Conservation (phyloP, 2,797 vertebrate species). For the Chrysocyon brachyurus region DNA sequence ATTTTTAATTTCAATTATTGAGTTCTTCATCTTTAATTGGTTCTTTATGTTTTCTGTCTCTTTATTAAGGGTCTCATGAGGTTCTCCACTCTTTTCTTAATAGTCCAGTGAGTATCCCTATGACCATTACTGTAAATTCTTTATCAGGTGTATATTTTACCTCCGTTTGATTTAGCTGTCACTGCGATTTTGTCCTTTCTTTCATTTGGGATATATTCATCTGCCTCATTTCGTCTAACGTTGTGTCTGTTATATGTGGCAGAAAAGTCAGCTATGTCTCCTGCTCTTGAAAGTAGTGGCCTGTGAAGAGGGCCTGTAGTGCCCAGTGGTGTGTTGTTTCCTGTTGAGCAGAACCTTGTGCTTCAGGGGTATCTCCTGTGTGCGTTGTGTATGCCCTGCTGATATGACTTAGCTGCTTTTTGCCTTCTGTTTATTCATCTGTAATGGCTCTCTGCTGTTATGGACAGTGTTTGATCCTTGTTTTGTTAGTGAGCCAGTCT, state of each 20-base stretch:
- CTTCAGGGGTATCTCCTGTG: background rate
- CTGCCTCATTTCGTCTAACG: background rate
- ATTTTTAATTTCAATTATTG: background rate
- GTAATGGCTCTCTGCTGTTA: background rate
- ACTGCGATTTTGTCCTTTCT: background rate
- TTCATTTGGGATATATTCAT: background rate
- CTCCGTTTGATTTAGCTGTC: background rate
- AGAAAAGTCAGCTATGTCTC: background rate
- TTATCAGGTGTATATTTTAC: background rate
- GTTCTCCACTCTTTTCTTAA: background rate
- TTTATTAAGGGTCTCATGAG: background rate
- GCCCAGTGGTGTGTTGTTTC: background rate
- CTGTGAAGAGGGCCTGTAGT: background rate
- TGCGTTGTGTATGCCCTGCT: background rate
- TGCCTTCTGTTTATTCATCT: background rate
- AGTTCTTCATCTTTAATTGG: background rate
- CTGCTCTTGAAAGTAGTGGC: background rate
- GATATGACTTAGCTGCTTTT: background rate
- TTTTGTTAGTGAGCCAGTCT: background rate
- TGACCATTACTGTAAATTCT: background rate
- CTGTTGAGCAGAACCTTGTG: background rate
- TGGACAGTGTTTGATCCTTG: background rate
- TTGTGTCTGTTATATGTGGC: background rate
- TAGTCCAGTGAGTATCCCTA: background rate
- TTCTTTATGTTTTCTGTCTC: background rate